A percentile compares a stretch with the other conserved stretches of the same genome.
phyloP scores from a whole-genome alignment of 2,113 vertebrate genomes.

The Penelope pileata region DNA sequence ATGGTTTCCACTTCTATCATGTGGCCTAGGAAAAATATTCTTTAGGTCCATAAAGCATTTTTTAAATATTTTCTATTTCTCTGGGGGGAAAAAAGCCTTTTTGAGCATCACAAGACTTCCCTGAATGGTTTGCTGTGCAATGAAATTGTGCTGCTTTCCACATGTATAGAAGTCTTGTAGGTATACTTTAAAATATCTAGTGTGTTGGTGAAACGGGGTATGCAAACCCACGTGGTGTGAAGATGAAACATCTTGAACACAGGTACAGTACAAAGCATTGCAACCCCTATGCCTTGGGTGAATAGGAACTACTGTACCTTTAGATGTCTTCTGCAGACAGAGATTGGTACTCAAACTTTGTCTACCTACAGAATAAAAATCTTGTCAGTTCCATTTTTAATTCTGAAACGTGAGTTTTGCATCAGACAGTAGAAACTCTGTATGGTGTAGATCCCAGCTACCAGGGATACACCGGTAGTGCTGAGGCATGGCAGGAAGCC shows the following conservation, averaged over 20 bases:
- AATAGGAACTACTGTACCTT: background rate
- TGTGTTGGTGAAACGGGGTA: background rate
- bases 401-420: background rate
- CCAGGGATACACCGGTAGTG: background rate
- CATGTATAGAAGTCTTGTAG: background rate
- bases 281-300: background rate
- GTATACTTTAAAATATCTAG: background rate
- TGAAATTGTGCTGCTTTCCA: background rate
- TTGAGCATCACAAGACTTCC: background rate
- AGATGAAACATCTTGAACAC: background rate
- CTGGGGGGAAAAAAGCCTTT: background rate
- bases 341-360: background rate
- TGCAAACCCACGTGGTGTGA: background rate
- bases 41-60: background rate
- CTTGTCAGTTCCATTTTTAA: background rate
- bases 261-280: background rate
- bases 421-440: too few species aligned
- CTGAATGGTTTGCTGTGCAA: background rate
- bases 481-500: background rate
- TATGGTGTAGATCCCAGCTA: background rate
- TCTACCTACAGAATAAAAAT: background rate
- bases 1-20: background rate
- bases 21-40: background rate
- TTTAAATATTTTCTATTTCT: background rate
- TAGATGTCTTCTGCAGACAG: background rate